Base-by-base conservation (phyloP, 2,113 vertebrate species). In the Trinectes maculatus region DNA sequence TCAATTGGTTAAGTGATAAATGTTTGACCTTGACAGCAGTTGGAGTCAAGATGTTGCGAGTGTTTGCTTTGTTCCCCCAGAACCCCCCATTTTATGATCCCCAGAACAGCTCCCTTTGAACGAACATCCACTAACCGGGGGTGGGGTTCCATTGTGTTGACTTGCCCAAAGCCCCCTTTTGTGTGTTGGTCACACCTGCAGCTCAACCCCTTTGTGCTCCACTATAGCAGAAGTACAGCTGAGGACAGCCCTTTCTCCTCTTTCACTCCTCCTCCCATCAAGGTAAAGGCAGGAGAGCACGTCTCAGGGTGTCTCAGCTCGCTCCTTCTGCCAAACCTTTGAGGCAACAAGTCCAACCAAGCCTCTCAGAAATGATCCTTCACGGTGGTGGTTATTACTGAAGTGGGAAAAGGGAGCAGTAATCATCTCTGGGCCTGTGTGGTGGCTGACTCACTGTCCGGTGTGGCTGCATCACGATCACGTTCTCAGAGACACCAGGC, bases 71-170 rank as follows among this genome's bases (percentile, higher is more conserved):
- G 67, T 82, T 43, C 3, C 13, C 55, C 36, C 29, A 29, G 29
- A 66, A 65, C 8, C 26, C 68, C 57, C 58, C 71, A 44, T 78
- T 80, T 60, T 48, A 19, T 33, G 54, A 78, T 53, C 65, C 64
- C 71, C 58, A 43, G 55, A 87, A 69, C 68, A 78, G 54, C 84
- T 85, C 56, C 46, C 39, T 61, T n/a, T 71, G 36, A 80, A 73
- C 15, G 8, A 31, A 47, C 71, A 61, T 69, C 72, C 60, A 55
- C 59, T 70, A 64, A 77, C 48, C 47, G 85, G 87, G 87, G 87
- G 88, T 90, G 92, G 91, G 91, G 91, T 89, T 83, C 87, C 89
- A 89, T 94, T 90, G 79, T 91, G 82, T 74, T 62, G 84, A 75
- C 68, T 76, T 85, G 78, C 87, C 74, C 74, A 2, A 43, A 82